Conservation (phyloP, 2,797 vertebrate genomes). For the Euphonia xanthogaster region DNA sequence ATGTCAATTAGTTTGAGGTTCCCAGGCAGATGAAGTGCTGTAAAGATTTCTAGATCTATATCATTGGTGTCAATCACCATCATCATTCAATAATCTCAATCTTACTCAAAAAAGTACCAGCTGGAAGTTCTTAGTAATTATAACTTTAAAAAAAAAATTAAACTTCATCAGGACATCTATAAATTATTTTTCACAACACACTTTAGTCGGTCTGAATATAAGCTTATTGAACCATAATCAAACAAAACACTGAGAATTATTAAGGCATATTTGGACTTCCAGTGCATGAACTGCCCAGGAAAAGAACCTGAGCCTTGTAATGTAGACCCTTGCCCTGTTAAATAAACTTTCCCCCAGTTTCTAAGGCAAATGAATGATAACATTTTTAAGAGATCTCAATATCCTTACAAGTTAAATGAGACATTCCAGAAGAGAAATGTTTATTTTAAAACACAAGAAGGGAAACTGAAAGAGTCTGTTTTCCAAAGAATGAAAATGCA, state of each 20-base stretch:
- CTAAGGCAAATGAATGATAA: not conserved
- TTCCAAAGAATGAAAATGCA: conserved; percentile 17
- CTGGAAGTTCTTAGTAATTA: not conserved
- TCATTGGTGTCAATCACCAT: not conserved
- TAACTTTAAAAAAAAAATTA: not conserved
- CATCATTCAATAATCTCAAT: not conserved
- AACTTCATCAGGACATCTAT: not conserved
- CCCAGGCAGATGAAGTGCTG: not conserved
- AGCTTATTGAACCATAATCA: not conserved
- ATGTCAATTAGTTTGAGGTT: not conserved
- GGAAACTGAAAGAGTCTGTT: not conserved
- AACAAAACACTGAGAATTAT: not conserved
- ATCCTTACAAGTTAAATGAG: not conserved
- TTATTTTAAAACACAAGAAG: conserved; percentile 18
- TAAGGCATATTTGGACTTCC: not conserved
- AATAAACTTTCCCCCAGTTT: not conserved
- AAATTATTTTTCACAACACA: not conserved
- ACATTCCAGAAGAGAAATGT: not conserved
- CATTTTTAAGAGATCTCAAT: not conserved
- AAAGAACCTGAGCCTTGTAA: not conserved
- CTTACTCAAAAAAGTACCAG: not conserved
- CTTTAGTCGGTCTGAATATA: not conserved
- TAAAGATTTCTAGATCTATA: not conserved
- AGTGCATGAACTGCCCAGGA: not conserved
- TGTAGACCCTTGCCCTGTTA: not conserved